Base-by-base conservation (phyloP, 2,113 vertebrate genomes). In the Diphyllodes magnificus region DNA sequence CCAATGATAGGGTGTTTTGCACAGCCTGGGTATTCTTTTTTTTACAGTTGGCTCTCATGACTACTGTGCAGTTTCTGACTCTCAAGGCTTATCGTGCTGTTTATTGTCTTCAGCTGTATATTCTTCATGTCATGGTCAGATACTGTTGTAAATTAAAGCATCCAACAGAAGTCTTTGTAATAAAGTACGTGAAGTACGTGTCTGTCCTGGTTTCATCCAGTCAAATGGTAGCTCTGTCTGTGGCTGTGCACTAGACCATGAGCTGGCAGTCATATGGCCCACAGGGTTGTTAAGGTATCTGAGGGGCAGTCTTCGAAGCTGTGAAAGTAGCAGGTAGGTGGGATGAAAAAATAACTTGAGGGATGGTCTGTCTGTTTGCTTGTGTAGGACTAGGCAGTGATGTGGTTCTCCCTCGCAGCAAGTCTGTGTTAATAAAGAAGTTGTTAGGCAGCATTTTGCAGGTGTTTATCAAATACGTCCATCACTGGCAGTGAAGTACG, bases 171-270 rank as follows among this genome's bases (percentile, higher is more conserved):
- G n/a, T 86, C n/a, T 65, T 65, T 13, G 22, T 73, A 80, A 40
- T 65, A n/a, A 88, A 69, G 15, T 25, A 10, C 31, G 5, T 49
- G 7, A 88, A 80, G 27, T 45, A 22, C 11, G 0, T n/a, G 9
- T 73, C 37, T 54, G 20, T 59, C 27, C 20, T 27, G 28, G 54
- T 70, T 83, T 81, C 15, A 11, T 63, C 15, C 11, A 45, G 31
- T 72, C 45, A 66, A 13, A 13, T 8, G 4, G 8, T 56, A 20
- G 2, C 24, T 71, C 27, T 76, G 35, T 79, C 24, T 76, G 39
- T 59, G 59, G 15, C n/a, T 50, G 63, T 91, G n/a, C 8, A 12
- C 1, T 30, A 65, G 45, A 28, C 18, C 22, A 15, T 0, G 0
- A 63, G n/a, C 35, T 72, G 50, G 7, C n/a, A 83, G 57, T 49